A percentile compares a stretch with the other conserved stretches of the same genome.
Conservation (phyloP, 2,113 vertebrate genomes). For the Oncorhynchus gorbuscha region DNA sequence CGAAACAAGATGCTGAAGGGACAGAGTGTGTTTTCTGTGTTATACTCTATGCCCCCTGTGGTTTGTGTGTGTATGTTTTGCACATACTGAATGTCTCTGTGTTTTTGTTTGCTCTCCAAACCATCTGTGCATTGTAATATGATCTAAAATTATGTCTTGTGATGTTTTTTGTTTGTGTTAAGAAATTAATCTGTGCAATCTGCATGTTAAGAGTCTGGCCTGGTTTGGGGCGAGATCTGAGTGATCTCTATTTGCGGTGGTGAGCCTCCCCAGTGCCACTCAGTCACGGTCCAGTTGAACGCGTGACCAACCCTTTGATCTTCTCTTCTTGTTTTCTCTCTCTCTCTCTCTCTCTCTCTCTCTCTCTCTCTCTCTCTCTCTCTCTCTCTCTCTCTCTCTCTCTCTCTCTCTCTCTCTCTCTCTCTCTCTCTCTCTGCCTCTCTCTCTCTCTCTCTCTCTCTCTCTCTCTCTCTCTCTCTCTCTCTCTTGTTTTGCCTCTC, state of each 20-base stretch:
- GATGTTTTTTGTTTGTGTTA: conserved; percentile 8
- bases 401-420: too few species aligned
- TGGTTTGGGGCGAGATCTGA: conserved; percentile 19
- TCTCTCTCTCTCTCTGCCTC: background rate
- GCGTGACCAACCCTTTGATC: conserved; percentile 20
- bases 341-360: background rate
- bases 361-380: background rate
- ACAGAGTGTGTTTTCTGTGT: background rate
- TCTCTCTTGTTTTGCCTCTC: too few species aligned
- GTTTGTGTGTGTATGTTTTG: background rate
- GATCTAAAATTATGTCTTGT: background rate
- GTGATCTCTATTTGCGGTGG: conserved; percentile 48
- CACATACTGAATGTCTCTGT: too few species aligned
- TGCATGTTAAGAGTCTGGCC: conserved; percentile 14
- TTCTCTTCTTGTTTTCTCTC: conserved; percentile 18
- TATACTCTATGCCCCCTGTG: too few species aligned
- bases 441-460: too few species aligned
- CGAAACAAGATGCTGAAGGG: background rate
- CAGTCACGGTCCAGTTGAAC: conserved; percentile 38
- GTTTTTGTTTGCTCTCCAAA: too few species aligned
- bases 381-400: background rate
- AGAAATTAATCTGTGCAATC: background rate
- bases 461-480: too few species aligned
- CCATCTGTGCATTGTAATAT: background rate
- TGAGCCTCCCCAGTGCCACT: conserved; percentile 37